Base-by-base conservation (phyloP, 1,140 invertebrate species). In the Bombus turneri region DNA sequence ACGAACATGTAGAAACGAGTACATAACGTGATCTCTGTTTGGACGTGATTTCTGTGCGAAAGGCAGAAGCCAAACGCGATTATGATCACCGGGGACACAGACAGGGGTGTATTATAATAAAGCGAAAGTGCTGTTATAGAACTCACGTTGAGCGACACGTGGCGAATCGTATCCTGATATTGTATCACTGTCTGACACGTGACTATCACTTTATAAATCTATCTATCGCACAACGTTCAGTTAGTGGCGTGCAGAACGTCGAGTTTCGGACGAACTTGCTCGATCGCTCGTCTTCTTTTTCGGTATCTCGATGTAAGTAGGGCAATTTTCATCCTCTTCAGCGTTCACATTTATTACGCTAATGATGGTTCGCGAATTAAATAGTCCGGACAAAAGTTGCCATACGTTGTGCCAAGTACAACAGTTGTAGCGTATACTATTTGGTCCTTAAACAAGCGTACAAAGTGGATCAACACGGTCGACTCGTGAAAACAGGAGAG, bases 11-110 rank as follows among this genome's bases (percentile, higher is more conserved):
- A 64, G 68, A 31, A 47, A 72, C 39, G 41, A 62, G 59, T 28
- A 28, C 22, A 34, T 79, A 79, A 85, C 83, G 1, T 53, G 77
- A 73, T 79, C 39, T 74, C 41, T 79, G 59, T 79, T 53, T 41
- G 59, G 37, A 92, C 91, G 91, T 92, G 93, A 94, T 93, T 93
- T 91, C 83, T 87, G 78, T 90, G 81, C 83, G 90, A 92, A 93
- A 91, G 90, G 84, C 90, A 93, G 90, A 94, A 93, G 92, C 92
- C 90, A 94, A 94, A 94, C 90, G 92, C 90, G 94, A 94, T 94
- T 94, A 94, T 82, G 92, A 94, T 94, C 92, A 59, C 64, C 13
- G 62, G 72, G 74, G 85, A 85, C 77, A 80, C 25, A 37, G 64
- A 79, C 76, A 79, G 62, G 83, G 84, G 83, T 78, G 80, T 89